Evolutionary conservation across 2,113 vertebrate genomes (phyloP).

Genomic region (Malurus cyaneus): DNA sequence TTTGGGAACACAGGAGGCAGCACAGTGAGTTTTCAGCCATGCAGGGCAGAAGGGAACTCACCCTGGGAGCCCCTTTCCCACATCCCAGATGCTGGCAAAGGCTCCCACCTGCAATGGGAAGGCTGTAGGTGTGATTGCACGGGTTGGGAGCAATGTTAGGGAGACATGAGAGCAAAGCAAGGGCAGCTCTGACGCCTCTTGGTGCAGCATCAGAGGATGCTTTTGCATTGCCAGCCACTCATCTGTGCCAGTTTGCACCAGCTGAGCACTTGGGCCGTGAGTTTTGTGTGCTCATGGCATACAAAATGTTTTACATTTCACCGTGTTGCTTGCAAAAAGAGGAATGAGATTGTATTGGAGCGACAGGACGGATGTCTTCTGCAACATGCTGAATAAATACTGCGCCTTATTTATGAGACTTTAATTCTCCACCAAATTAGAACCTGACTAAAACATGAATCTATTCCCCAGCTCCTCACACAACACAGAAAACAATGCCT

Average conservation of each 20-base stretch:
- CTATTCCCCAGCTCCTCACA: conserved; percentile 3
- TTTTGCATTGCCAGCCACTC: neutral
- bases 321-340: neutral
- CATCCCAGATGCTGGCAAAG: neutral
- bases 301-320: neutral
- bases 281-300: neutral
- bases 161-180: neutral
- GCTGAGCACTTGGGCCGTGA: neutral
- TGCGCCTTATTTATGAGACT: conserved; percentile 15
- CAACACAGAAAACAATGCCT: neutral
- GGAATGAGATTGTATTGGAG: neutral
- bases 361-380: neutral
- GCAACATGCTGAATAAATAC: neutral
- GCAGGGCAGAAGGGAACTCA: neutral
- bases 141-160: neutral
- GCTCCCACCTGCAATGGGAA: fast-evolving
- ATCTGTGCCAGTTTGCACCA: neutral
- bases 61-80: neutral
- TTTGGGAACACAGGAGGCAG: neutral
- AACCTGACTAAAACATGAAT: conserved; percentile 33
- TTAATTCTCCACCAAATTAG: conserved; percentile 17
- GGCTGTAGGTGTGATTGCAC: neutral
- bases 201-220: neutral
- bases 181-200: neutral
- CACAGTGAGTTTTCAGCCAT: neutral